Conservation (phyloP, 2,888 invertebrate genomes). For the Octodonta nipae region DNA sequence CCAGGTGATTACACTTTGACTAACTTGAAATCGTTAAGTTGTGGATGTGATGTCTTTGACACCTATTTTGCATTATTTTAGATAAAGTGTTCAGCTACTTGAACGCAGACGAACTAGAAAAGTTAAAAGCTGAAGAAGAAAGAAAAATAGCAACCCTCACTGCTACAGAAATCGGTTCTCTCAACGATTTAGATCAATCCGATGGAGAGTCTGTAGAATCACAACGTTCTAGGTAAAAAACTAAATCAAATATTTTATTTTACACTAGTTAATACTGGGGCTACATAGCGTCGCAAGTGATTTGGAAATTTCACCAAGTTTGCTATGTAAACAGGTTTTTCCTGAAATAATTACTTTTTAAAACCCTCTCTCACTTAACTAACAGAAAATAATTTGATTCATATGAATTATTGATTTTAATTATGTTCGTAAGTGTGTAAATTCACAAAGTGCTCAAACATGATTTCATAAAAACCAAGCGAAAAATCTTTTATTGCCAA, state of each 20-base stretch:
- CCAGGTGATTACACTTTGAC: constrained; percentile 51
- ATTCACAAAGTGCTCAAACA: no score
- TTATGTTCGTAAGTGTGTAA: no score
- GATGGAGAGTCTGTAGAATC: constrained; percentile 37
- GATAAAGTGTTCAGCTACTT: constrained; percentile 88
- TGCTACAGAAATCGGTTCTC: constrained; percentile 47
- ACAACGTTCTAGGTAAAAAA: constrained; percentile 29
- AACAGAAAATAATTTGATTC: no score
- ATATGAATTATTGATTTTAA: no score
- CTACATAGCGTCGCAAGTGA: no score
- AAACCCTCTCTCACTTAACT: no score
- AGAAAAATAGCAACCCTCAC: constrained; percentile 68
- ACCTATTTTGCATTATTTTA: constrained; percentile 35
- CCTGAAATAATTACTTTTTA: no score
- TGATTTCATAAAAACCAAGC: no score
- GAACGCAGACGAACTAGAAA: constrained; percentile 85
- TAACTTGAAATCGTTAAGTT: not conserved
- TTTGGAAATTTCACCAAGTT: no score
- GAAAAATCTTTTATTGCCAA: no score
- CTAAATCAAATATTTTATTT: not conserved
- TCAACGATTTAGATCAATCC: constrained; percentile 43
- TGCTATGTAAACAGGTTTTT: no score
- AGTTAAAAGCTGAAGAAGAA: constrained; percentile 87
- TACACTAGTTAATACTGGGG: not conserved
- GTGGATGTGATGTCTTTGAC: not conserved